phyloP scores from a whole-genome alignment of 2,113 vertebrate species.

The Hepsetus odoe region DNA sequence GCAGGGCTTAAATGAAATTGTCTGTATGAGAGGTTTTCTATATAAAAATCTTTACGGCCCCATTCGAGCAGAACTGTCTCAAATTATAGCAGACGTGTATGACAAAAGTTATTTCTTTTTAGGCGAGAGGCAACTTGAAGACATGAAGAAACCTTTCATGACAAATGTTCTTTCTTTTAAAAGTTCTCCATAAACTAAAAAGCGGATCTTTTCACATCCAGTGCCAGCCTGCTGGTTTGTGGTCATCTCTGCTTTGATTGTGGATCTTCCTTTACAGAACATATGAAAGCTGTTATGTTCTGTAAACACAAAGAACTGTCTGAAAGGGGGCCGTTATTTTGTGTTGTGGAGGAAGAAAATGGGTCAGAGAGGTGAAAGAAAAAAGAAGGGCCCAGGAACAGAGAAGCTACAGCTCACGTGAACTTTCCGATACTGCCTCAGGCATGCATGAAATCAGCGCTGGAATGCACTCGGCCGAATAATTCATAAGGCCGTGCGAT shows the following conservation, averaged over 20 bases:
- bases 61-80: conserved; percentile 11
- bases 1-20: neutral
- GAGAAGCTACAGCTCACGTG: conserved; percentile 23
- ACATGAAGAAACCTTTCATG: neutral
- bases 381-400: neutral
- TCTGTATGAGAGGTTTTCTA: neutral
- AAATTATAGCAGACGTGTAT: conserved; percentile 11
- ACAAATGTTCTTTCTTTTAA: neutral
- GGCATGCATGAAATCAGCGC: conserved; percentile 68
- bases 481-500: conserved; percentile 61
- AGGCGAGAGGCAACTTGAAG: neutral
- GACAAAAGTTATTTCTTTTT: conserved; percentile 8
- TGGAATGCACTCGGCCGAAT: conserved; percentile 60
- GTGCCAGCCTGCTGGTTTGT: neutral
- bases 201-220: neutral
- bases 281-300: conserved; percentile 10
- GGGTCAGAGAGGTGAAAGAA: neutral
- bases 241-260: conserved; percentile 7
- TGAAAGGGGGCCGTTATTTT: conserved; percentile 17
- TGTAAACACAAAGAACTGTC: neutral
- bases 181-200: conserved; percentile 11
- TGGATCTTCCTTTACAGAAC: conserved; percentile 6
- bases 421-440: conserved; percentile 51
- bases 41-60: neutral
- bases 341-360: neutral